Evolutionary conservation across 2,888 invertebrate genomes (phyloP), one percentile per base, ranked within the genome.

Genomic region (Pyrgus malvae): DNA sequence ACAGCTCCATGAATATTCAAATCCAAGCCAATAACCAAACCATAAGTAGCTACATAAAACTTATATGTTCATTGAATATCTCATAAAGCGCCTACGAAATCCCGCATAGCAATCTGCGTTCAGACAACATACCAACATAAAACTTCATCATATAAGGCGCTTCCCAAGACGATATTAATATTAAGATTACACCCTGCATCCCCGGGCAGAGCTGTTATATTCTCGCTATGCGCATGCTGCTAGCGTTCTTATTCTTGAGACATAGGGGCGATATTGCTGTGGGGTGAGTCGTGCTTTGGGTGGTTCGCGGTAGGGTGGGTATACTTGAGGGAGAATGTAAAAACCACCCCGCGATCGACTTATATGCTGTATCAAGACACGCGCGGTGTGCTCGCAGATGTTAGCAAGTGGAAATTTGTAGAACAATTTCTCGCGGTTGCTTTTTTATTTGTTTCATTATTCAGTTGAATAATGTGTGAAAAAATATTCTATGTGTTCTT

Each of bases 321-420:
- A 72, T 72, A 78, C 88, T 82, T 85, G 82, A 70, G 83, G 89
- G 81, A 85, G 83, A 88, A 83, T 87, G 89, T 83, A 88, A 89
- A 84, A 86, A 86, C 86, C 87, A 86, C 90, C 89, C 70, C 84
- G 83, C 86, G 86, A 89, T 89, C 89, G 88, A 89, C 89, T 89
- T 89, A 87, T 89, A 85, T 84, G 86, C 80, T 87, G 86, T 88
- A 86, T 87, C 85, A 89, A 89, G 88, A 88, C 86, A 79, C 66
- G 67, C 54, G 56, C 68, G 72, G 27, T 56, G 59, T 61, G 55
- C 29, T 19, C 56, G 61, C 14, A 68, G 50, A 65, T 44, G 19
- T 44, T 1, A 27, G 37, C n/a, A 29, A 44, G 29, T 51, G 44
- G 14, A n/a, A 35, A 23, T 12, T 49, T 7, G 19, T 44, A 31